Evolutionary conservation across 2,888 invertebrate species (phyloP).

Genomic region (Papilio protenor): DNA sequence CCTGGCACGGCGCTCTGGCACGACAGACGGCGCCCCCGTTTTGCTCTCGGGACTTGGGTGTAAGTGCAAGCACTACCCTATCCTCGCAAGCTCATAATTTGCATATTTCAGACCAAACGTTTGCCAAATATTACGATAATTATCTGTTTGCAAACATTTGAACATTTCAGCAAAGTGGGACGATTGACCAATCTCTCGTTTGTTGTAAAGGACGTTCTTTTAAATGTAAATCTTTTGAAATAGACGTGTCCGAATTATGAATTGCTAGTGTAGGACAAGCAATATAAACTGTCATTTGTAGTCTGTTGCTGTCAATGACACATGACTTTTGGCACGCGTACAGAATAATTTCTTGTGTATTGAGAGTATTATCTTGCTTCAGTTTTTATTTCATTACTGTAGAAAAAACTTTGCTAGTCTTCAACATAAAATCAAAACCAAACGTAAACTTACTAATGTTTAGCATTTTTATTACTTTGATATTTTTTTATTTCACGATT

Average conservation of each 20-base stretch:
- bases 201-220: neutral
- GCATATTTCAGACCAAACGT: conserved; percentile 1
- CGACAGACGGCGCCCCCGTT: conserved; percentile 32
- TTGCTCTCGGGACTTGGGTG: neutral
- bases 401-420: neutral
- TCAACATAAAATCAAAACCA: neutral
- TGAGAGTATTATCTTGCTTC: conserved; percentile 2
- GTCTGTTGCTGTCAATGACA: conserved; percentile 24
- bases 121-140: conserved; percentile 3
- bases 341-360: conserved; percentile 10
- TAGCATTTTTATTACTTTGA: neutral
- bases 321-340: conserved; percentile 10
- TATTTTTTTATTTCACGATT: neutral
- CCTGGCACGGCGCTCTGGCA: conserved; percentile 32
- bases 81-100: neutral
- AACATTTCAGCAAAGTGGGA: neutral
- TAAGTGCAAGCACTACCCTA: neutral
- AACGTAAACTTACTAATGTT: neutral
- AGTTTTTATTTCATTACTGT: neutral
- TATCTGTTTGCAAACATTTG: conserved; percentile 8
- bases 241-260: conserved; percentile 20
- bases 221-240: neutral
- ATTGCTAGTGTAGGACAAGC: conserved; percentile 20
- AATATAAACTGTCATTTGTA: conserved; percentile 23
- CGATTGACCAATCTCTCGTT: neutral